Base-by-base conservation (phyloP, 2,797 vertebrate species). In the Acipenser transmontanus region DNA sequence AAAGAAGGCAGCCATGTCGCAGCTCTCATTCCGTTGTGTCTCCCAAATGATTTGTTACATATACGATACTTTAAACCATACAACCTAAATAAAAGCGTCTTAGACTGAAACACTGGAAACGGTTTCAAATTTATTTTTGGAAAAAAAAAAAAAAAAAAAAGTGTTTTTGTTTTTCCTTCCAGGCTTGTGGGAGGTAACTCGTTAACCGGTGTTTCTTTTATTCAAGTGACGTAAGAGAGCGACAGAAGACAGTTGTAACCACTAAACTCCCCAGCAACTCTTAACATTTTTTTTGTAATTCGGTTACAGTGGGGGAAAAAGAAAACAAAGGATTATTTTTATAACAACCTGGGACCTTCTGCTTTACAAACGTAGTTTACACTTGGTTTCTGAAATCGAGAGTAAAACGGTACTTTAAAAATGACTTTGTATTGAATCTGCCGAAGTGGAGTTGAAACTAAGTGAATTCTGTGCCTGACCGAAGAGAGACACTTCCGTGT, bases 401-500 rank as follows among this genome's bases (percentile, higher is more conserved):
- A 34, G 34, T 34, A 4, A 34, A 34, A 34, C 34, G 34, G 2
- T 34, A 3, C 4, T 34, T 34, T 34, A 4, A 34, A 74, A 59
- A 68, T 11, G 67, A 64, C 59, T 50, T 66, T 52, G 74, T 78
- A 76, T 69, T 71, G 78, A 78, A 78, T 81, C 69, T 81, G 77
- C 79, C 70, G 73, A 78, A 77, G 76, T 75, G 78, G 77, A 75
- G 70, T 70, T 70, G 69, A 61, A 80, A 34, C 34, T 34, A 34
- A 34, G 34, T 34, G 34, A 34, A 34, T 3, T 34, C 79, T 63
- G 56, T 57, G 54, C 54, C 54, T 11, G 54, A 57, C 6, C 12
- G 54, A 57, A 11, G 68, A 61, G 61, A 67, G 66, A 67, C 73
- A 90, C 88, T 90, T 91, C 89, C 90, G 86, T 82, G 83, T 90